Conservation (phyloP, 2,113 vertebrate genomes). For the Polyodon spathula region DNA sequence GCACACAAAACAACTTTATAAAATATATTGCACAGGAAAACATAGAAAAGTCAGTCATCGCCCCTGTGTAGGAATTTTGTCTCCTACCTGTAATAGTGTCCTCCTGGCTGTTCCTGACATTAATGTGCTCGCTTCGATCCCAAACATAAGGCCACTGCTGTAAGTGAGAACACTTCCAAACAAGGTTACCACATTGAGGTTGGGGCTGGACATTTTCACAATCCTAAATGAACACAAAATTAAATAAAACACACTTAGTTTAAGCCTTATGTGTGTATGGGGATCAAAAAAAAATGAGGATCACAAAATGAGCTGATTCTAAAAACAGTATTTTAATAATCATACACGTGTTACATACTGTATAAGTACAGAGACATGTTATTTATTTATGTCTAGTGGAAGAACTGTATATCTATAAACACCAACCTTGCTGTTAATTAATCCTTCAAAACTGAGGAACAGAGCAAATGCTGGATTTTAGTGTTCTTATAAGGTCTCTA, state of each 20-base stretch:
- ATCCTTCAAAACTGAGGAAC: too few relatives aligned
- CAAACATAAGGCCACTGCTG: constrained; percentile 79
- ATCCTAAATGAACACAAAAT: constrained; percentile 56
- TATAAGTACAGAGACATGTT: too few relatives aligned
- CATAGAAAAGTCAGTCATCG: too few relatives aligned
- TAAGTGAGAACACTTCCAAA: constrained; percentile 83
- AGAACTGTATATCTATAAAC: too few relatives aligned
- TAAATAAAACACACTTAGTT: background rate
- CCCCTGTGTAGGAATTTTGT: background rate
- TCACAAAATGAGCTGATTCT: background rate
- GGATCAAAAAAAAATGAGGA: background rate
- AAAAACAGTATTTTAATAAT: too few relatives aligned
- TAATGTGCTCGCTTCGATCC: constrained; percentile 54
- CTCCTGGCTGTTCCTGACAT: constrained; percentile 39
- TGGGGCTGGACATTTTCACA: constrained; percentile 98
- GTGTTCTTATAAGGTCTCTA: too few relatives aligned
- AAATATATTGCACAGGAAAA: too few relatives aligned
- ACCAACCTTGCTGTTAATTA: too few relatives aligned
- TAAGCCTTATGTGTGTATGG: background rate
- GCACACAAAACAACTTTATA: too few relatives aligned
- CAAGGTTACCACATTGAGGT: constrained; percentile 85
- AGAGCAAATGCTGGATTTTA: too few relatives aligned
- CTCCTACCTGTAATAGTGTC: constrained; percentile 65
- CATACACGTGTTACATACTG: too few relatives aligned
- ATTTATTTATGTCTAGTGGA: too few relatives aligned